These are phyloP conservation scores for Danaus plexippus DNA, from an alignment of 1,140 invertebrate genomes.

Conservation along the genomic window DNA sequence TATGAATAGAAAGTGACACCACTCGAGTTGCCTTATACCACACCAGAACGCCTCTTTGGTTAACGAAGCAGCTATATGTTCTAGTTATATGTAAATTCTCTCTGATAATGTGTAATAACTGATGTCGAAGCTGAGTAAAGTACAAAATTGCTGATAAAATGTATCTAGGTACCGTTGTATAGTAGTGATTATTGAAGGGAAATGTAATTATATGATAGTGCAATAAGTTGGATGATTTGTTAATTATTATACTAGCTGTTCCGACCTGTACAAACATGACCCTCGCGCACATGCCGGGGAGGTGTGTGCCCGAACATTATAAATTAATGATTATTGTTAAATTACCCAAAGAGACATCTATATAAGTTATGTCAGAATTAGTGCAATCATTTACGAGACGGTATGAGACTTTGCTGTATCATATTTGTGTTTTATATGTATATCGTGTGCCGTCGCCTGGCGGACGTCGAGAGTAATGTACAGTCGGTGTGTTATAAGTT, in stretches of 20 bases:
- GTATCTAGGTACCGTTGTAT: constrained; percentile 50
- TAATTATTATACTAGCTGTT: constrained; percentile 8
- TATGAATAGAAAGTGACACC: constrained; percentile 26
- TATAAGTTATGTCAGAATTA: constrained; percentile 48
- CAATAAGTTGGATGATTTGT: constrained; percentile 45
- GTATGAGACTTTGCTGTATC: constrained; percentile 42
- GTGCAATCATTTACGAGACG: constrained; percentile 49
- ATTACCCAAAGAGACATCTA: constrained; percentile 60
- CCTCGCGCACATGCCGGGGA: constrained; percentile 12
- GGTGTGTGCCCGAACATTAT: constrained; percentile 34
- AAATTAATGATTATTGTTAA: constrained; percentile 43
- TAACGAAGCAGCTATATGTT: constrained; percentile 34
- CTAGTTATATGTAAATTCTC: constrained; percentile 40
- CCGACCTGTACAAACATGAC: constrained; percentile 20
- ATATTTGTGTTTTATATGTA: constrained; percentile 48
- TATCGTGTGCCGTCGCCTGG: constrained; percentile 34
- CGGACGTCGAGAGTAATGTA: constrained; percentile 31
- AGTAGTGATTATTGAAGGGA: constrained; percentile 37
- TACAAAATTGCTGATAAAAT: constrained; percentile 65
- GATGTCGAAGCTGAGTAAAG: constrained; percentile 55
- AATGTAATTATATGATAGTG: constrained; percentile 50
- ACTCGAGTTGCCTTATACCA: constrained; percentile 51
- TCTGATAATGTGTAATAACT: constrained; percentile 23
- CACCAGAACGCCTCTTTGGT: constrained; percentile 7
- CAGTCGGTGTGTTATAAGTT: constrained; percentile 47